These are phyloP conservation scores for Chrysolina oricalcia DNA, from an alignment of 2,888 invertebrate species.

Conservation along the genomic window DNA sequence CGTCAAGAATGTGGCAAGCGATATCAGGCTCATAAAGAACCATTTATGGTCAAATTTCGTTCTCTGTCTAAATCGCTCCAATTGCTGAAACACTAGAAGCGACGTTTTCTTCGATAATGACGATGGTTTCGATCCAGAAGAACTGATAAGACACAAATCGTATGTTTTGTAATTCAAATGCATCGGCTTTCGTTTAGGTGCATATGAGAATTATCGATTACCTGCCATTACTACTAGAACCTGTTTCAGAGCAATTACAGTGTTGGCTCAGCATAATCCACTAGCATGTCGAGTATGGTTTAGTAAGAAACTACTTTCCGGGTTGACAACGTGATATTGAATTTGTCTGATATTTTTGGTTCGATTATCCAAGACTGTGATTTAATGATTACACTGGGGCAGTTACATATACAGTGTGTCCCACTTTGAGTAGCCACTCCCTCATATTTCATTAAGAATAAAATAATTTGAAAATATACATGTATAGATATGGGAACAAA, in stretches of 20 bases:
- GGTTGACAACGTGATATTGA: no score
- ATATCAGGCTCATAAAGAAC: neutral
- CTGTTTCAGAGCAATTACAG: neutral
- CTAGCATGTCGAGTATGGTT: no score
- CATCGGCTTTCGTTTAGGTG: neutral
- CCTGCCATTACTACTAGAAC: neutral
- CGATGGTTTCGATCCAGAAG: neutral
- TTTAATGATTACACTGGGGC: no score
- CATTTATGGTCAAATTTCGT: constrained; percentile 12
- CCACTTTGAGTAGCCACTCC: no score
- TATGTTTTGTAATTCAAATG: neutral
- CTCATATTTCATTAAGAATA: no score
- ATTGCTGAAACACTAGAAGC: neutral
- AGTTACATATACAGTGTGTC: no score
- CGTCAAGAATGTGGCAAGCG: neutral
- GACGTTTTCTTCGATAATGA: constrained; percentile 12
- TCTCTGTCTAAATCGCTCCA: neutral
- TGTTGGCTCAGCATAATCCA: neutral
- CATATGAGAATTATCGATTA: neutral
- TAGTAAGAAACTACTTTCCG: no score
- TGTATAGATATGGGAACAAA: no score
- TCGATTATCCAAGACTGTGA: no score
- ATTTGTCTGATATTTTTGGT: no score
- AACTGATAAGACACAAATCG: constrained; percentile 8
- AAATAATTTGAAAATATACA: no score